Conservation (phyloP, 2,797 vertebrate genomes). For the Chaetophractus vellerosus region DNA sequence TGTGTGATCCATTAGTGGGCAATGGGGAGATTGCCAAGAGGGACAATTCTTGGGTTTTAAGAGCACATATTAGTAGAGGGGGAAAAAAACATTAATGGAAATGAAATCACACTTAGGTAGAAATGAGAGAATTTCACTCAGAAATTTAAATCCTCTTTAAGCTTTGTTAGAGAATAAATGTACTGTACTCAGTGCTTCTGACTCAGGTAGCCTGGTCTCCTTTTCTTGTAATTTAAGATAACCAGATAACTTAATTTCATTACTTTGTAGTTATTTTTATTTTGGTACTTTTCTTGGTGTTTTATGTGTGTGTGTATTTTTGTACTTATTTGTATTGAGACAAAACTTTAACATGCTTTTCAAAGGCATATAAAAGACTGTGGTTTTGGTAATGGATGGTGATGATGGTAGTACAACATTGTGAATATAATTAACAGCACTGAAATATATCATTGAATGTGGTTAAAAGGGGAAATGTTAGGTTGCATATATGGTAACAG, state of each 20-base stretch:
- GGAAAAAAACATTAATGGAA: not conserved
- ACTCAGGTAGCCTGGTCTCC: not conserved
- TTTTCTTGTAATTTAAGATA: not conserved
- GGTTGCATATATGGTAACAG: no score
- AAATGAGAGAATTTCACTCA: conserved; percentile 44
- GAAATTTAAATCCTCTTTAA: conserved; percentile 40
- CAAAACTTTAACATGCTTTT: conserved; percentile 20
- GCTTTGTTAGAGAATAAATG: conserved; percentile 23
- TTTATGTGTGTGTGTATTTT: not conserved
- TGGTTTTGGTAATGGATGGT: no score
- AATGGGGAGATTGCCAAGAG: conserved; percentile 38
- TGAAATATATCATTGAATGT: no score
- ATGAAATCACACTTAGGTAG: conserved; percentile 41
- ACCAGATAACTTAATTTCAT: no score
- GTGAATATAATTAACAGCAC: no score
- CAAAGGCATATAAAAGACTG: conserved; percentile 35
- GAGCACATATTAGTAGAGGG: not conserved
- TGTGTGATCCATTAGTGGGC: conserved; percentile 24
- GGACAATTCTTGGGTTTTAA: conserved; percentile 52
- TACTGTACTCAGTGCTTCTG: not conserved
- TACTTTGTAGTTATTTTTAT: conserved; percentile 17
- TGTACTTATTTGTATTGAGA: conserved; percentile 50
- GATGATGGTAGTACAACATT: no score
- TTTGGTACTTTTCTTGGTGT: conserved; percentile 48
- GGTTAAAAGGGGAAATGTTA: no score